These are phyloP conservation scores for Neogale vison DNA, from an alignment of 2,113 vertebrate species.

Conservation along the genomic window DNA sequence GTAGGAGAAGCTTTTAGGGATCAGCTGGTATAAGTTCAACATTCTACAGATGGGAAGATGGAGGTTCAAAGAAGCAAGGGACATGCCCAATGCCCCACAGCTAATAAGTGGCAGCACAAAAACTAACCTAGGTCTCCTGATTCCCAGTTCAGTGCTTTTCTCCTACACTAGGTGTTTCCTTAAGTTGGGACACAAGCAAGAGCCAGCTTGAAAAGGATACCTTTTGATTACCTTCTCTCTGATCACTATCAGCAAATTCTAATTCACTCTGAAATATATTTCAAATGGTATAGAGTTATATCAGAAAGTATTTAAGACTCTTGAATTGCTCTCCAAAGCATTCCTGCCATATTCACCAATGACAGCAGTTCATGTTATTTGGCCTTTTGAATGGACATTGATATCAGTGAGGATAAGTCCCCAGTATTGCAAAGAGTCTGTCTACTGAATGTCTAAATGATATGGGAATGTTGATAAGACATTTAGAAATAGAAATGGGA, in stretches of 20 bases:
- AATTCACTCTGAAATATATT: constrained; percentile 27
- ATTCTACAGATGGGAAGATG: neutral
- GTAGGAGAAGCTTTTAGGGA: neutral
- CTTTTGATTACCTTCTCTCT: neutral
- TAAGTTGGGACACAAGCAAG: neutral
- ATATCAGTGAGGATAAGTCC: neutral
- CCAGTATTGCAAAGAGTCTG: neutral
- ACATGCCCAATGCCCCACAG: neutral
- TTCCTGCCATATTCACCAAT: constrained; percentile 7
- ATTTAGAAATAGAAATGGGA: neutral
- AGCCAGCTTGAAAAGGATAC: neutral
- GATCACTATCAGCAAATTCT: neutral
- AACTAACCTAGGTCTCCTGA: neutral
- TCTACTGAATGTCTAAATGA: neutral
- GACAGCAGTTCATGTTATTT: neutral
- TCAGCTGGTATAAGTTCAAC: neutral
- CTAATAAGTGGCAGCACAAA: neutral
- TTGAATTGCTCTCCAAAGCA: neutral
- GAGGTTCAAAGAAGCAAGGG: neutral
- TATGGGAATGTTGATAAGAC: neutral
- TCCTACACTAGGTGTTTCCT: neutral
- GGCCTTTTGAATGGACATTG: constrained; percentile 40
- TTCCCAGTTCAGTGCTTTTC: neutral
- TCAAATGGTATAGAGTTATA: neutral
- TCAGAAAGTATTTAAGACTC: neutral